Conservation (phyloP, 2,888 invertebrate genomes). For the Salpingus planirostris region DNA sequence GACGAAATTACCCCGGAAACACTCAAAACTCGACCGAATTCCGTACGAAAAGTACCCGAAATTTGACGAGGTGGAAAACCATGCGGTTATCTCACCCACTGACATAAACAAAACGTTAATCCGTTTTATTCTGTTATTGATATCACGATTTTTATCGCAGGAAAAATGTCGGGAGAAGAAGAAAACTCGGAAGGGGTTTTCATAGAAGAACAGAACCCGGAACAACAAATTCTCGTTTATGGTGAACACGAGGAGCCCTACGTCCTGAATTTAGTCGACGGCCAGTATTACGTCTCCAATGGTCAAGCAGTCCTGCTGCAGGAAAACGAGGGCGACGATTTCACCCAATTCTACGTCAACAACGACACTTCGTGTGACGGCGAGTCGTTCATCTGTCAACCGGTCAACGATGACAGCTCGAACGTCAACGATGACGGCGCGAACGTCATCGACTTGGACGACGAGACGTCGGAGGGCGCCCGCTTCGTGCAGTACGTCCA, state of each 20-base stretch:
- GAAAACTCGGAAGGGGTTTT: constrained; percentile 16
- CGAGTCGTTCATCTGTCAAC: too few relatives aligned
- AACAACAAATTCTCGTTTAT: constrained; percentile 20
- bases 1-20: background rate
- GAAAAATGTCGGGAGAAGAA: constrained; percentile 16
- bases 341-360: constrained; percentile 21
- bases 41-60: constrained; percentile 13
- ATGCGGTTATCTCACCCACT: too few relatives aligned
- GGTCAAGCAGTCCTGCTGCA: constrained; percentile 16
- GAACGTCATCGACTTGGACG: too few relatives aligned
- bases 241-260: constrained; percentile 21
- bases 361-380: constrained; percentile 9
- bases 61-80: background rate
- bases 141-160: constrained; percentile 4
- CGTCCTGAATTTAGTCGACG: constrained; percentile 25
- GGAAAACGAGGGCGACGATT: constrained; percentile 19
- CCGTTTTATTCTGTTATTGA: too few relatives aligned
- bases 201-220: constrained; percentile 10
- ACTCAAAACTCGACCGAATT: background rate
- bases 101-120: too few relatives aligned
- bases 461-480: constrained; percentile 5
- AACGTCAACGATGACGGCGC: too few relatives aligned
- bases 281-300: constrained; percentile 16
- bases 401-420: too few relatives aligned
- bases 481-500: constrained; percentile 19